Base-by-base conservation (phyloP, 2,797 vertebrate species). In the Gallinago solitaria region DNA sequence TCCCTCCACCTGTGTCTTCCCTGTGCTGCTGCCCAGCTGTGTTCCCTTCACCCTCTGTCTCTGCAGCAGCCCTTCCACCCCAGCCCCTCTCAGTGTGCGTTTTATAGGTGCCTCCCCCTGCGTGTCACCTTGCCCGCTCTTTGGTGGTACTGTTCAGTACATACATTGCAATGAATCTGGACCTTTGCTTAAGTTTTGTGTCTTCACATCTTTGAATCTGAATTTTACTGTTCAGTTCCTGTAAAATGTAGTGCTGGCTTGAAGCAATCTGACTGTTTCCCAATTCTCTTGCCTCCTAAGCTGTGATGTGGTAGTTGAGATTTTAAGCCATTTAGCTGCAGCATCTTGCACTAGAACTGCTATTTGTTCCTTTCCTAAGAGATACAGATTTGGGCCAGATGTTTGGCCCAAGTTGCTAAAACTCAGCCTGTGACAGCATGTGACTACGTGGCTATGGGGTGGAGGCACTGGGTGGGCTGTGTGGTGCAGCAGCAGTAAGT, bases 41-140 rank as follows among this genome's bases (percentile, higher is more conserved):
- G 14, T 28, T 60, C 61, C 8, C 27, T 21, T 67, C 32, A 6
- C 3, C 11, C 20, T 30, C 32, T 5, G 0, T 17, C 61, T 41
- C 65, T 75, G 70, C 20, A 2, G 0, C 32, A 43, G 43, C n/a
- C 51, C 16, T 10, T 25, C 39, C 3, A 1, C 3, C 63, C 39
- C 43, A 18, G 23, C 8, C 8, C 9, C 8, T 7, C n/a, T 35
- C 0, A 1, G 13, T 33, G 48, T 18, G 43, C n/a, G 3, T 11
- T 60, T 5, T 23, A 5, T 16, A 51, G 24, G 2, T 47, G 9
- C 35, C 17, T 9, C 20, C 9, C 32, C 2, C 3, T 21, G 9
- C 2, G 21, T 13, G 60, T 11, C 39, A 7, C 30, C 41, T 47
- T 39, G 60, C 69, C 47, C 11, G 4, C 19, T 53, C 60, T 68